Percentiles rank a stretch among this genome's conserved stretches.
These are phyloP conservation scores for Galerucella nymphaeae DNA, from an alignment of 2,888 invertebrate genomes.

Conservation along the genomic window DNA sequence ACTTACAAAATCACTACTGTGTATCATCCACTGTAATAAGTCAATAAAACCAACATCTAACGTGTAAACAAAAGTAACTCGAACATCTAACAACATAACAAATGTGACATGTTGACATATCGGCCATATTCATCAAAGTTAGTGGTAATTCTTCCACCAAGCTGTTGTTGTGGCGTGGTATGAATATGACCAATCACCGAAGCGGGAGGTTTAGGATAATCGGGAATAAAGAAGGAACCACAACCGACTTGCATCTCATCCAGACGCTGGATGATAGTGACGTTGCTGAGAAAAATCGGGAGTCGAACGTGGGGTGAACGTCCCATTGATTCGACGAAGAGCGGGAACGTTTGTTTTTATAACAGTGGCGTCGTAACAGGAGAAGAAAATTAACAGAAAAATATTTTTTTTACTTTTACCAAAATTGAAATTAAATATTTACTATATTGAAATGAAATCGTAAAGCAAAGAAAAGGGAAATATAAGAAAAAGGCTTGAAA, in stretches of 20 bases:
- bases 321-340: constrained; percentile 53
- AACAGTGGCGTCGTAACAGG: constrained; percentile 32
- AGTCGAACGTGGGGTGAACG: constrained; percentile 50
- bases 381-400: not conserved
- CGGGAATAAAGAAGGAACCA: constrained; percentile 43
- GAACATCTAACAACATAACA: constrained; percentile 30
- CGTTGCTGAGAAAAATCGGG: constrained; percentile 31
- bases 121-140: constrained; percentile 57
- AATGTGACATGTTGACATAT: constrained; percentile 46
- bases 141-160: constrained; percentile 54
- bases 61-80: constrained; percentile 17
- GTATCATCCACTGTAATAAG: not conserved
- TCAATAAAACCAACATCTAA: not conserved
- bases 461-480: too few species aligned
- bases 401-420: too few species aligned
- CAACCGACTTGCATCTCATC: constrained; percentile 55
- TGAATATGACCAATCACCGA: constrained; percentile 62
- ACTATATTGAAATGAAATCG: too few species aligned
- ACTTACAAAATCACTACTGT: constrained; percentile 15
- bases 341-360: constrained; percentile 37
- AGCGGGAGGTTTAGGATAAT: constrained; percentile 44
- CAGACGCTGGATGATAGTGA: constrained; percentile 38
- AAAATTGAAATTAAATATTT: too few species aligned
- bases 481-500: too few species aligned
- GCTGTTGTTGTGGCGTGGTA: constrained; percentile 47